phyloP scores from a whole-genome alignment of 2,797 vertebrate species.

The Harpagifer antarcticus region DNA sequence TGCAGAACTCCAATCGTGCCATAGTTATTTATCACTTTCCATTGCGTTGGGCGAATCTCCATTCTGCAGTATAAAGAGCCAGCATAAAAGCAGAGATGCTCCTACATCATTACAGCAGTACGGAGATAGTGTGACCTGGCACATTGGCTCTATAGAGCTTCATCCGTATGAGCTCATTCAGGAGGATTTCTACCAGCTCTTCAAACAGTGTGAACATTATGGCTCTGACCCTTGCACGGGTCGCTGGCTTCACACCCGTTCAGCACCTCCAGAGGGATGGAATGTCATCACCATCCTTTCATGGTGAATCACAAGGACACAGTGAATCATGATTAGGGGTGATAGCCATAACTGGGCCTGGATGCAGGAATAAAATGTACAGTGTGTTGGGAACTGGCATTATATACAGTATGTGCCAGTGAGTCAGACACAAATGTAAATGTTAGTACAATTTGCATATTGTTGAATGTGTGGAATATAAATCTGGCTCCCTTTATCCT shows the following conservation, averaged over 20 bases:
- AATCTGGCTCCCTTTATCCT: background rate
- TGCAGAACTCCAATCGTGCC: conserved; percentile 74
- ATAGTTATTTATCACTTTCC: conserved; percentile 80
- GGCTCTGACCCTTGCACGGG: conserved; percentile 28
- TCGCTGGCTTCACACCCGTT: conserved; percentile 39
- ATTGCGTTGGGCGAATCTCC: conserved; percentile 49
- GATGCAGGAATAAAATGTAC: conserved; percentile 6
- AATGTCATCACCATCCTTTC: conserved; percentile 49
- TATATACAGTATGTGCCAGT: conserved; percentile 4
- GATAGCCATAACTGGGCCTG: conserved; percentile 15
- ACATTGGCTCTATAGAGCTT: conserved; percentile 30
- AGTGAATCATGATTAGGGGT: conserved; percentile 44
- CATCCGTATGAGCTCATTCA: conserved; percentile 47
- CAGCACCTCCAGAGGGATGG: conserved; percentile 20
- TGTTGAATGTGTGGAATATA: conserved; percentile 9
- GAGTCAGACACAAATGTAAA: conserved; percentile 35
- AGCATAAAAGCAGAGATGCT: conserved; percentile 38
- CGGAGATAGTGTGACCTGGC: conserved; percentile 55
- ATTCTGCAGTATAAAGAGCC: conserved; percentile 53
- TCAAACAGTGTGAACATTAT: conserved; percentile 23
- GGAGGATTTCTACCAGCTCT: conserved; percentile 16
- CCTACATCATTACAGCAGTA: conserved; percentile 51
- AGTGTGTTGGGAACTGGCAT: conserved; percentile 3
- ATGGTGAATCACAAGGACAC: conserved; percentile 47
- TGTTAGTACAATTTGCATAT: conserved; percentile 31